phyloP scores from a whole-genome alignment of 2,888 invertebrate genomes.

The Capitulum mitella region DNA sequence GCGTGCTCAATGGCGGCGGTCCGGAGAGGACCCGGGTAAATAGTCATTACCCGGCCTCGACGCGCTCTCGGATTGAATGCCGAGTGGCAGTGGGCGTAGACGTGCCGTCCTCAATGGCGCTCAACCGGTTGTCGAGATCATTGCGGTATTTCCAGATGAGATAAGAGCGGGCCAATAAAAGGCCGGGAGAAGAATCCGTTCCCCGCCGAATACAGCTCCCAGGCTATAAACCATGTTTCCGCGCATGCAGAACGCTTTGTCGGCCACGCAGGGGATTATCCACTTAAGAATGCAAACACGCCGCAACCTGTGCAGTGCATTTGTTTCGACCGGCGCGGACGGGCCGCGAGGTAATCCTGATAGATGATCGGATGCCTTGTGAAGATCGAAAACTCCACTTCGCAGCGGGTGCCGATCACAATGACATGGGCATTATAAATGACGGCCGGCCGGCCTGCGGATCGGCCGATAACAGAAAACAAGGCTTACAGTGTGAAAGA shows the following conservation, averaged over 20 bases:
- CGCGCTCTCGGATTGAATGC: not conserved
- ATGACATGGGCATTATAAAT: not conserved
- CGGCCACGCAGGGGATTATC: not conserved
- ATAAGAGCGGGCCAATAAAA: not conserved
- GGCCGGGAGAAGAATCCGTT: not conserved
- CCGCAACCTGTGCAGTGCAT: not conserved
- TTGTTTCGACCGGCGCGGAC: not conserved
- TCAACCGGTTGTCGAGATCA: not conserved
- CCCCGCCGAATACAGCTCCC: not conserved
- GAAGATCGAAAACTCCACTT: not conserved
- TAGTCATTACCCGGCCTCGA: not conserved
- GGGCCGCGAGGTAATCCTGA: not conserved
- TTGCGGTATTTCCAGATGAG: not conserved
- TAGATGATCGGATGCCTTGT: not conserved
- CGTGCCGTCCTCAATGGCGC: not conserved
- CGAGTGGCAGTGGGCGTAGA: not conserved
- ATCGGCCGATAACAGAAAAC: constrained; percentile 23
- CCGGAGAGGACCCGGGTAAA: not conserved
- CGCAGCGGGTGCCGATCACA: not conserved
- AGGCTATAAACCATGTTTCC: not conserved
- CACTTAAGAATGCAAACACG: not conserved
- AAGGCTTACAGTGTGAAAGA: not conserved
- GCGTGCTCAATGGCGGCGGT: not conserved
- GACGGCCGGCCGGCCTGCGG: not conserved
- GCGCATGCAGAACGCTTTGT: not conserved